These are phyloP conservation scores for Catostomus latipinnis DNA, from an alignment of 2,797 vertebrate genomes.

Conservation along the genomic window DNA sequence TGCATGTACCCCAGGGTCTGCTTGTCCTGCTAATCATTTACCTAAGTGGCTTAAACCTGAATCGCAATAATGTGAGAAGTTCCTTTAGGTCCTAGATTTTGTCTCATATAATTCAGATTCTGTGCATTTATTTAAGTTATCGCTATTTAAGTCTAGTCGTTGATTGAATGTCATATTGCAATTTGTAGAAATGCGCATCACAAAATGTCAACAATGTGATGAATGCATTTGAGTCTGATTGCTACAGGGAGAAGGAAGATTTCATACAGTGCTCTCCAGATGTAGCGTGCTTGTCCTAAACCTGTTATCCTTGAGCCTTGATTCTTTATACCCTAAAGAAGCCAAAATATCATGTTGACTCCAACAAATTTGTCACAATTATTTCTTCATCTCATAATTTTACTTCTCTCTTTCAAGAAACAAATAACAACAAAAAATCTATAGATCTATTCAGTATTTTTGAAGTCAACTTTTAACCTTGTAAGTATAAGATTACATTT, in stretches of 20 bases:
- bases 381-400: not conserved
- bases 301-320: not conserved
- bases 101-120: constrained; percentile 37
- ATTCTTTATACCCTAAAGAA: not conserved
- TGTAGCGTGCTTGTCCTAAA: not conserved
- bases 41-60: constrained; percentile 76
- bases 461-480: constrained; percentile 57
- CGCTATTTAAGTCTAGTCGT: constrained; percentile 6
- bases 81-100: constrained; percentile 19
- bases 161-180: constrained; percentile 27
- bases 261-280: not conserved
- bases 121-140: constrained; percentile 35
- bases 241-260: too few relatives aligned
- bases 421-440: constrained; percentile 22
- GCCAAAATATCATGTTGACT: not conserved
- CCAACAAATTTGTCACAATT: constrained; percentile 12
- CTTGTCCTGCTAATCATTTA: constrained; percentile 70
- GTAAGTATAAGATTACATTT: constrained; percentile 49
- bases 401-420: not conserved
- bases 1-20: constrained; percentile 30
- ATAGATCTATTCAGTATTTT: constrained; percentile 42
- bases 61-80: constrained; percentile 31
- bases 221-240: not conserved
- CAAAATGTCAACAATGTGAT: constrained; percentile 5
- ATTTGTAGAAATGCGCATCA: constrained; percentile 22